Evolutionary conservation across 2,888 invertebrate genomes (phyloP).

Genomic region (Cataglyphis cursor): DNA sequence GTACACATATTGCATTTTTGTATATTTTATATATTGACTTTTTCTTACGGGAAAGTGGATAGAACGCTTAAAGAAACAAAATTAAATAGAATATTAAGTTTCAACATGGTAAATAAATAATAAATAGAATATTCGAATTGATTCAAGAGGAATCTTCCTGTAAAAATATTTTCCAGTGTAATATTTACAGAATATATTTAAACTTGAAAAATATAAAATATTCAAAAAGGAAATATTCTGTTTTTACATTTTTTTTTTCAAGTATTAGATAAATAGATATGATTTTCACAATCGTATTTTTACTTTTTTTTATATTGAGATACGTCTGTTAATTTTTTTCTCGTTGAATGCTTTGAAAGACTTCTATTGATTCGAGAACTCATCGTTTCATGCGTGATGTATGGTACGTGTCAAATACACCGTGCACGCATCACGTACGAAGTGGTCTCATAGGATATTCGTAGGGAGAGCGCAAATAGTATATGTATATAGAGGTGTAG

Average conservation of each 20-base stretch:
- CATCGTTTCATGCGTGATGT: slow-evolving; percentile 74
- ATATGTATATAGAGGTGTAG: slow-evolving; percentile 31
- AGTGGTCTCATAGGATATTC: slow-evolving; percentile 69
- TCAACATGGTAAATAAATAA: not conserved
- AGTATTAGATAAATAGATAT: not conserved
- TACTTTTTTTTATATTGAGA: not conserved
- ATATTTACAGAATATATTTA: not conserved
- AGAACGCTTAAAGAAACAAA: not conserved
- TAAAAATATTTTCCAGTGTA: not conserved
- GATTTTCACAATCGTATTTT: not conserved
- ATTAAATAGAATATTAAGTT: not conserved
- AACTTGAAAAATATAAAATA: not conserved
- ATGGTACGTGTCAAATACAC: slow-evolving; percentile 76
- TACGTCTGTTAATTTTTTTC: slow-evolving; percentile 6
- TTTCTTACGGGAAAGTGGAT: not conserved
- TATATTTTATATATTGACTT: not conserved
- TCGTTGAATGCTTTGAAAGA: slow-evolving; percentile 9
- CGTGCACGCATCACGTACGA: slow-evolving; percentile 68
- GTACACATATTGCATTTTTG: slow-evolving; percentile 43
- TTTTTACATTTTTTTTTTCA: not conserved
- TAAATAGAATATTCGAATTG: not conserved
- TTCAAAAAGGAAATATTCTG: not conserved
- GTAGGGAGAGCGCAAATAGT: slow-evolving; percentile 54
- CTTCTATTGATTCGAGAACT: slow-evolving; percentile 69
- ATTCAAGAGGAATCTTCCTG: not conserved